Evolutionary conservation across 2,113 vertebrate species (phyloP).

Genomic region (Hiodon tergisus): DNA sequence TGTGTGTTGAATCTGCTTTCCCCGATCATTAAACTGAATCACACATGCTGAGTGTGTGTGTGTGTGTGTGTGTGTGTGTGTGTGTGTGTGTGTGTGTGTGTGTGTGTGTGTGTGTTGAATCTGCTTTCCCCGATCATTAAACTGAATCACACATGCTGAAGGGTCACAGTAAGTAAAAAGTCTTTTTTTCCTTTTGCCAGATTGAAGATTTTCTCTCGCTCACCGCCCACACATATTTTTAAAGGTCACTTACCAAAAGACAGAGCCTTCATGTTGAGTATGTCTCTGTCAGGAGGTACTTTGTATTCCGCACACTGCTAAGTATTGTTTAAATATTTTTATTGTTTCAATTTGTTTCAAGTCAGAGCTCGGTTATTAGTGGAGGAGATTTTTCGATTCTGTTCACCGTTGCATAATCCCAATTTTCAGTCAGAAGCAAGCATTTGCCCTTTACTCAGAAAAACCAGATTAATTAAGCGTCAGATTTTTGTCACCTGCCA

Average conservation of each 20-base stretch:
- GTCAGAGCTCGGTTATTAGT: neutral
- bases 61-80: neutral
- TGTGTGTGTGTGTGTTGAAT: neutral
- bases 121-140: neutral
- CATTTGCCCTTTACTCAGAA: neutral
- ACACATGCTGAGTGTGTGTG: no score
- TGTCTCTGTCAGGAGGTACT: neutral
- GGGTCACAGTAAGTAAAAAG: neutral
- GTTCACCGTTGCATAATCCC: neutral
- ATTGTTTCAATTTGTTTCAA: neutral
- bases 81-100: neutral
- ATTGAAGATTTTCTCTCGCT: neutral
- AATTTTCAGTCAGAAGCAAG: neutral
- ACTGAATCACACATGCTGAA: slow-evolving; percentile 5
- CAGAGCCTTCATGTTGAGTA: no score
- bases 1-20: no score
- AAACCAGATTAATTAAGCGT: no score
- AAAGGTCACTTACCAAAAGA: neutral
- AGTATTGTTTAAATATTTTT: neutral
- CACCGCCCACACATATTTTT: neutral
- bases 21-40: no score
- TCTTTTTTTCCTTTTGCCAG: neutral
- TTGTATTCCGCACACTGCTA: neutral
- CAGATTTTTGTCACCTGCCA: no score
- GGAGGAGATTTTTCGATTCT: neutral